Evolutionary conservation across 1,140 invertebrate species (phyloP).

Genomic region (Cylas formicarius): DNA sequence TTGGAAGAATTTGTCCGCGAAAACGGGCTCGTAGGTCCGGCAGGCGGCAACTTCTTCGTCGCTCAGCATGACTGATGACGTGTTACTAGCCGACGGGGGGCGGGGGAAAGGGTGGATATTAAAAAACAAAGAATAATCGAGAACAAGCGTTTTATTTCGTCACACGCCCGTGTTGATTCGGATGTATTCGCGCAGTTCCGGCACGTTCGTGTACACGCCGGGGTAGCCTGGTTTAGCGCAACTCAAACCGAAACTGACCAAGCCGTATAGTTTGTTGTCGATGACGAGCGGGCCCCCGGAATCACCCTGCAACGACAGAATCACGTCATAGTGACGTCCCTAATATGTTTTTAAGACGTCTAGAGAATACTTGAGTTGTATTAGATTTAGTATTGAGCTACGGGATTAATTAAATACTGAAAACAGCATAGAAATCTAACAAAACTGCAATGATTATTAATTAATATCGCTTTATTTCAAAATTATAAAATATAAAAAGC

Average conservation of each 20-base stretch:
- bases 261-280: slow-evolving; percentile 45
- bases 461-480: no score
- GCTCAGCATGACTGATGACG: no score
- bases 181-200: slow-evolving; percentile 43
- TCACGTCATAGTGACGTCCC: background rate
- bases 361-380: background rate
- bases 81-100: no score
- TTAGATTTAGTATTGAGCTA: background rate
- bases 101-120: no score
- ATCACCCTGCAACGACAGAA: slow-evolving; percentile 42
- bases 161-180: slow-evolving; percentile 17
- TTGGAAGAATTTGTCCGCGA: no score
- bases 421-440: background rate
- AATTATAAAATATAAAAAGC: no score
- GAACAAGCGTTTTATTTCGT: no score
- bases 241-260: slow-evolving; percentile 55
- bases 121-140: no score
- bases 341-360: background rate
- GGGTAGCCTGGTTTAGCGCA: slow-evolving; percentile 52
- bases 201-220: slow-evolving; percentile 56
- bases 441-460: background rate
- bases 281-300: slow-evolving; percentile 51
- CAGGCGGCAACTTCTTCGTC: no score
- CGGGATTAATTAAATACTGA: background rate
- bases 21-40: no score